These are phyloP conservation scores for Xenops minutus DNA, from an alignment of 2,797 vertebrate species.

Conservation along the genomic window DNA sequence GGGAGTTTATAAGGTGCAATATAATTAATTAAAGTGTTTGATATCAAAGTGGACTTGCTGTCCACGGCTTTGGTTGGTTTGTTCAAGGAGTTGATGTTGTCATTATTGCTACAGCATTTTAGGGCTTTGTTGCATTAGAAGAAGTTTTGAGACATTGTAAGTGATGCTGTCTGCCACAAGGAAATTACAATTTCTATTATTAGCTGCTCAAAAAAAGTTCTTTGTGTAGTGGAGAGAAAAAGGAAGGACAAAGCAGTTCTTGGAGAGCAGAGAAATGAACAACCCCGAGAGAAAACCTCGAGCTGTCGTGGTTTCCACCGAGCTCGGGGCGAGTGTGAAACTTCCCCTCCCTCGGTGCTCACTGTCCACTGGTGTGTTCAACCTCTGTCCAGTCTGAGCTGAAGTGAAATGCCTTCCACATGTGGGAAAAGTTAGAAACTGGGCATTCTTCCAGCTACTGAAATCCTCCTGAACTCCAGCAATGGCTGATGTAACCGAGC, in stretches of 20 bases:
- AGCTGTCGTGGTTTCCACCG: accelerated
- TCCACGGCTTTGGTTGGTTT: background rate
- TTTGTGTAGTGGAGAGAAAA: background rate
- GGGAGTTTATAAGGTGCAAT: background rate
- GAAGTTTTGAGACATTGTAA: background rate
- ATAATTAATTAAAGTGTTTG: background rate
- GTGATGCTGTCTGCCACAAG: background rate
- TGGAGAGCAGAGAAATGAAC: background rate
- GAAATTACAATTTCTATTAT: background rate
- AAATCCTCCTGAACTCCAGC: constrained; percentile 37
- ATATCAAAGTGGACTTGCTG: background rate
- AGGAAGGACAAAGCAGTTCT: background rate
- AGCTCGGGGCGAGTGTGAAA: background rate
- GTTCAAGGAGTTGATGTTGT: background rate
- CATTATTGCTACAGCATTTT: background rate
- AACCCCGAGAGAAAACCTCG: background rate
- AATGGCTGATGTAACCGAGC: constrained; percentile 10
- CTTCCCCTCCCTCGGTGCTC: background rate
- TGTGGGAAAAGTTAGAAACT: constrained; percentile 58
- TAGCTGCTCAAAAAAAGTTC: background rate
- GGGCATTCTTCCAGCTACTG: constrained; percentile 50
- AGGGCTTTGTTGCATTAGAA: background rate
- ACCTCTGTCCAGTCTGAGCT: background rate
- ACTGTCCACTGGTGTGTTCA: background rate
- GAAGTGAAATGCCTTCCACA: constrained; percentile 48